Evolutionary conservation across 2,888 invertebrate species (phyloP), one percentile per base, ranked within the genome.

Genomic region (Temnothorax rugatulus): DNA sequence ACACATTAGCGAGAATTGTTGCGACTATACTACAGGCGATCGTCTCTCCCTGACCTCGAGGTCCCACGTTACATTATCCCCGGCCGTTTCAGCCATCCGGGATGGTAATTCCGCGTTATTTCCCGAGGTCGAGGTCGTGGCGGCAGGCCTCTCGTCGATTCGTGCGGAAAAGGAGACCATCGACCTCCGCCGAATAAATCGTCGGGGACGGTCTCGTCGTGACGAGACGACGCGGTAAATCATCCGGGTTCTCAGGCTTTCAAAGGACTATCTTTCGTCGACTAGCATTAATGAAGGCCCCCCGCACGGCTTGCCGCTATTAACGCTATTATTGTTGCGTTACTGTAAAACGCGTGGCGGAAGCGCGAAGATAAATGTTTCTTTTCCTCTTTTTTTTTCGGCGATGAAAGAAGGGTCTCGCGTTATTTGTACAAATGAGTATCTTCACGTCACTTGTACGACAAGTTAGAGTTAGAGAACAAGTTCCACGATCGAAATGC

Each of bases 41-140:
- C 82, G 81, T 76, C 69, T 87, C 76, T 77, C 52, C 68, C 52
- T 68, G 71, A 41, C 73, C 77, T 76, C 77, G 69, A 77, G 76
- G 85, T 81, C 87, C 82, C 84, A 77, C 85, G 84, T 74, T 74
- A 77, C 84, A 82, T 87, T 86, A 84, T 69, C 54, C 7, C 83
- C 61, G 69, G 54, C 57, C 79, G 82, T 82, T 87, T 90, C 69
- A 75, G 77, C 66, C 44, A 75, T 76, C 87, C 41, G 47, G 66
- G 54, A 86, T 76, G 85, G 83, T 84, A 85, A 90, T 89, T 84
- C 74, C 83, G 69, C 66, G 64, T 85, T 84, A 85, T 69, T 83
- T 66, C 59, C 84, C 83, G 86, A 90, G 89, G 86, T 89, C 89
- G 90, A 90, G 86, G 86, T 86, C 87, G 83, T 34, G 34, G 34